phyloP scores from a whole-genome alignment of 1,140 invertebrate genomes.

The Neuroterus valhalla region DNA sequence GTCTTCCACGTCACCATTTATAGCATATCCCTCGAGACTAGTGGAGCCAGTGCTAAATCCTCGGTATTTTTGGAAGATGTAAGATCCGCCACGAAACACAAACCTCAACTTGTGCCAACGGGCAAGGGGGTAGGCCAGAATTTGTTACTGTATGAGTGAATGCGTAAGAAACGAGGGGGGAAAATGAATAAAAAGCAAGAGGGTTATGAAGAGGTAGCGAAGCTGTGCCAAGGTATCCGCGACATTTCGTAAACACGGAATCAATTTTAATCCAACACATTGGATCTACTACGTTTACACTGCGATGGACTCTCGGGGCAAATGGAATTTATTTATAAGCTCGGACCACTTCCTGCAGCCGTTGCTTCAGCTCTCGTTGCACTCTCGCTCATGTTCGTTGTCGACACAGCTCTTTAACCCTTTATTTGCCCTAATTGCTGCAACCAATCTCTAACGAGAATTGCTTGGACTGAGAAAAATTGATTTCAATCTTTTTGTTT shows the following conservation, averaged over 20 bases:
- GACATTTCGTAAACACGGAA: slow-evolving; percentile 70
- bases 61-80: slow-evolving; percentile 64
- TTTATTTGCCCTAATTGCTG: background rate
- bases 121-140: background rate
- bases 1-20: too few relatives aligned
- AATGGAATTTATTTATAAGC: slow-evolving; percentile 67
- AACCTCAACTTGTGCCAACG: background rate
- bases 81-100: slow-evolving; percentile 37
- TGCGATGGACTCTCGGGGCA: background rate
- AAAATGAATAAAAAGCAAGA: slow-evolving; percentile 32
- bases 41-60: slow-evolving; percentile 53
- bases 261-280: slow-evolving; percentile 67
- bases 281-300: slow-evolving; percentile 13
- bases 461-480: too few relatives aligned
- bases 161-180: slow-evolving; percentile 37
- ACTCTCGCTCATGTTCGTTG: slow-evolving; percentile 29
- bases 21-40: background rate
- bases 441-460: too few relatives aligned
- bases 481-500: too few relatives aligned
- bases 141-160: slow-evolving; percentile 29
- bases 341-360: slow-evolving; percentile 39
- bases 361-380: slow-evolving; percentile 35
- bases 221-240: slow-evolving; percentile 61
- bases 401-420: background rate
- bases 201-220: slow-evolving; percentile 35